These are phyloP conservation scores for Drosophila anomalata DNA, from an alignment of 2,888 invertebrate species.

Conservation along the genomic window DNA sequence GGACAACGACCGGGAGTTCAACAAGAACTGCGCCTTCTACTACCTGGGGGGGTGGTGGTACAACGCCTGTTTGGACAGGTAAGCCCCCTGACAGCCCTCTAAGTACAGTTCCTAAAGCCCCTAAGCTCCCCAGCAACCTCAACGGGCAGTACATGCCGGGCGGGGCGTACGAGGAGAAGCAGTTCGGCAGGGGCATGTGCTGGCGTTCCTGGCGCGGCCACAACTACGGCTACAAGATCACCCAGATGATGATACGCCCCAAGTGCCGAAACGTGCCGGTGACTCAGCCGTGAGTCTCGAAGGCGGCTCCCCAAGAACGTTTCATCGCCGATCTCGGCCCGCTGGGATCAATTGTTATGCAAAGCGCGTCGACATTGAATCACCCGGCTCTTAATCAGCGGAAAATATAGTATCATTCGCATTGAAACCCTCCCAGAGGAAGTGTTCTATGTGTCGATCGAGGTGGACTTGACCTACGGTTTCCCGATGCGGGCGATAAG, in stretches of 20 bases:
- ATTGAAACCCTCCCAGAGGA: constrained; percentile 27
- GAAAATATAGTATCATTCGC: constrained; percentile 9
- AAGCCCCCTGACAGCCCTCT: constrained; percentile 2
- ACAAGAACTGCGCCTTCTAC: constrained; percentile 87
- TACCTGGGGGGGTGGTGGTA: constrained; percentile 91
- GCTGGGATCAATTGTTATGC: constrained; percentile 40
- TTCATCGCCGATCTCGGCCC: constrained; percentile 1
- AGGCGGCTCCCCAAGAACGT: neutral
- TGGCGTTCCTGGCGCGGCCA: constrained; percentile 89
- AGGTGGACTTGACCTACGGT: constrained; percentile 48
- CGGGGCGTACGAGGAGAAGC: constrained; percentile 83
- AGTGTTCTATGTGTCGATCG: constrained; percentile 2
- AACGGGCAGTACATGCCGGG: constrained; percentile 85
- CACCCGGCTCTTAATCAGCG: constrained; percentile 10
- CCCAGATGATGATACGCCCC: constrained; percentile 87
- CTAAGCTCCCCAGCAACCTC: constrained; percentile 85
- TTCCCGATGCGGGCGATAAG: constrained; percentile 43
- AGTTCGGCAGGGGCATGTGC: constrained; percentile 86
- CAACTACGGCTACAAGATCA: constrained; percentile 86
- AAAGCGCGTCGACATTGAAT: constrained; percentile 39
- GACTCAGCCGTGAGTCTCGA: constrained; percentile 10
- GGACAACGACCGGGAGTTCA: constrained; percentile 87
- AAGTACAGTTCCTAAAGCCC: no score
- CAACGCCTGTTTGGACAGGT: constrained; percentile 88
- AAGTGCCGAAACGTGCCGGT: constrained; percentile 56